Evolutionary conservation across 2,113 vertebrate species (phyloP), one percentile per base, ranked within the genome.

Genomic region (Pantherophis guttatus): DNA sequence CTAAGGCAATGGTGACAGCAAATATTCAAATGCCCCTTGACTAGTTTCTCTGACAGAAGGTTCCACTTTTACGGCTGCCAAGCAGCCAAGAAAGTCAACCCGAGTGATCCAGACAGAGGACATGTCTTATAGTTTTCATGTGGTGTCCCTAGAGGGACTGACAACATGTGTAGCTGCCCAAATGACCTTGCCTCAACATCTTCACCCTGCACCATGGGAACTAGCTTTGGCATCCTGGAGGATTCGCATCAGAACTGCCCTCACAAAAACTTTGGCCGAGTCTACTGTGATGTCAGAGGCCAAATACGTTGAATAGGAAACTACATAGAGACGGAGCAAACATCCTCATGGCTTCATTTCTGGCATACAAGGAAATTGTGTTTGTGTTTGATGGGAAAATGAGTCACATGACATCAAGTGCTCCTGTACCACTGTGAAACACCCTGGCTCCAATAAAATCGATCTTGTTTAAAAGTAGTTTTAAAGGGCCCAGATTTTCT

Each of bases 1-100:
- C 90, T 17, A 54, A 57, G 19, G 62, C 9, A 21, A 44, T 29
- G 26, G 75, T 87, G 92, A 90, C 48, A 86, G 81, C 13, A 62
- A 65, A 87, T 87, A 70, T 54, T 87, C 89, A 65, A 65, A 90
- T 90, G 92, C 62, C 92, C 89, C 89, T 90, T 62, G 75, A 87
- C 81, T 54, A 55, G 87, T 93, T 96, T 94, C 92, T 91, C 90
- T 95, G 96, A 94, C 93, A 93, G 91, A 65, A 92, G 92, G 57
- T 87, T 95, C 94, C 19, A 0, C 92, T 96, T 97, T 89, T 92
- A 91, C 93, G 94, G 94, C 95, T 96, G 96, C 93, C 92, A 93
- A 96, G 91, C 53, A 94, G 94, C 92, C 93, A 89, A 94, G 90
- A 93, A 96, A 96, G 95, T 94, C 92, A 95, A 17, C 90, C 87